Percentiles rank a stretch among this genome's conserved stretches.
Conservation (phyloP, 1,140 invertebrate genomes). For the Zaprionus vittiger region DNA sequence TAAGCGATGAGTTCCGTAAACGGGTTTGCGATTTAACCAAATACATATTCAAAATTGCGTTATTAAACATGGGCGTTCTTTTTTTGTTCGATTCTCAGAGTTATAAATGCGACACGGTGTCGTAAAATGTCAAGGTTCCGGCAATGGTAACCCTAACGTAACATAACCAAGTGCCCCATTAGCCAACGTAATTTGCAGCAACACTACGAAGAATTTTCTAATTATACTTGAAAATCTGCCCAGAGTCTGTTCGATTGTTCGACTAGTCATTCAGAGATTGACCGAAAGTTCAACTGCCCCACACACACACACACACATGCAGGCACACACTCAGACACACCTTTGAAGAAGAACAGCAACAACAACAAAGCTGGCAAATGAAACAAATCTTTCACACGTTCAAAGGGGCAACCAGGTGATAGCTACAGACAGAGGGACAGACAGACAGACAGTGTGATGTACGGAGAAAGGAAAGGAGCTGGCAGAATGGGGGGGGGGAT, state of each 20-base stretch:
- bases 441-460: neutral
- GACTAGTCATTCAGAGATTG: slow-evolving; percentile 46
- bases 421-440: neutral
- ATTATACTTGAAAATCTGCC: slow-evolving; percentile 37
- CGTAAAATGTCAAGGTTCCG: slow-evolving; percentile 65
- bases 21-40: slow-evolving; percentile 28
- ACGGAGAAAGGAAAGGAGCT: neutral
- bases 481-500: neutral
- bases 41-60: slow-evolving; percentile 39
- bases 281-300: slow-evolving; percentile 53
- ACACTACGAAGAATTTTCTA: slow-evolving; percentile 24
- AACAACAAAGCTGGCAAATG: slow-evolving; percentile 30
- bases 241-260: slow-evolving; percentile 23
- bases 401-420: slow-evolving; percentile 22
- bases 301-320: slow-evolving; percentile 25
- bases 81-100: slow-evolving; percentile 18
- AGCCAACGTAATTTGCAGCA: slow-evolving; percentile 35
- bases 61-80: slow-evolving; percentile 51
- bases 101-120: slow-evolving; percentile 32
- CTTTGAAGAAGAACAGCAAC: slow-evolving; percentile 1
- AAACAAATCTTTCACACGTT: slow-evolving; percentile 77
- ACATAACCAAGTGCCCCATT: slow-evolving; percentile 6
- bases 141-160: neutral
- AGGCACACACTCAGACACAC: neutral
- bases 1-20: slow-evolving; percentile 18